phyloP scores from a whole-genome alignment of 1,140 invertebrate genomes.

The Trichogramma pretiosum region DNA sequence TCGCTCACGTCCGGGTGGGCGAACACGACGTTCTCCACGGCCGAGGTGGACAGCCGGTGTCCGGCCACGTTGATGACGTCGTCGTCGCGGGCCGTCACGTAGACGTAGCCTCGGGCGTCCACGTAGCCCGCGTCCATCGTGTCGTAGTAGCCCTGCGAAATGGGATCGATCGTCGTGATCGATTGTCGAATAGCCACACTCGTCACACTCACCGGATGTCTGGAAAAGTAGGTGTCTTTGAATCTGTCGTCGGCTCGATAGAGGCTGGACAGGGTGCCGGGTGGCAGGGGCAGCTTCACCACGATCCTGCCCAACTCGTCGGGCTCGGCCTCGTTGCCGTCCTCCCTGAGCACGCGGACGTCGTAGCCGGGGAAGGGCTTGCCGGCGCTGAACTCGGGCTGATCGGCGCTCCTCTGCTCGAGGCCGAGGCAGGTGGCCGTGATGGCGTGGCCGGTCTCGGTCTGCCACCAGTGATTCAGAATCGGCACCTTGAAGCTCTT shows the following conservation, averaged over 20 bases:
- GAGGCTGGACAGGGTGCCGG: conserved; percentile 74
- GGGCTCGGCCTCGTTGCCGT: conserved; percentile 55
- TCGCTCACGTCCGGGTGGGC: conserved; percentile 74
- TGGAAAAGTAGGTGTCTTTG: conserved; percentile 69
- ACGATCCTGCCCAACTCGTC: conserved; percentile 77
- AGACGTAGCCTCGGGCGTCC: conserved; percentile 76
- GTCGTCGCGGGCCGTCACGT: conserved; percentile 82
- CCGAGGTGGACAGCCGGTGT: conserved; percentile 78
- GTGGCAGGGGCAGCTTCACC: conserved; percentile 77
- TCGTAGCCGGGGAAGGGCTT: conserved; percentile 76
- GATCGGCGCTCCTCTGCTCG: conserved; percentile 53
- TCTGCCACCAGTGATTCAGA: conserved; percentile 95
- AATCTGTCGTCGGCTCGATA: conserved; percentile 75
- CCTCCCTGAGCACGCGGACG: conserved; percentile 62
- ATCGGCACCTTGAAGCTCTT: conserved; percentile 73
- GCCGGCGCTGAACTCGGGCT: conserved; percentile 61
- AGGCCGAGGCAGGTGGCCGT: conserved; percentile 75
- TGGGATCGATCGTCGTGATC: no score
- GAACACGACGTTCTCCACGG: conserved; percentile 80
- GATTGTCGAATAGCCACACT: no score
- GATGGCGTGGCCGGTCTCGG: conserved; percentile 84
- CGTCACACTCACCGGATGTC: conserved; percentile 66
- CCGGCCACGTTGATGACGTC: conserved; percentile 94
- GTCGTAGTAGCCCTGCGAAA: conserved; percentile 95
- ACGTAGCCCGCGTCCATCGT: conserved; percentile 89